Conservation (phyloP, 1,140 invertebrate species). For the Nymphalis io region DNA sequence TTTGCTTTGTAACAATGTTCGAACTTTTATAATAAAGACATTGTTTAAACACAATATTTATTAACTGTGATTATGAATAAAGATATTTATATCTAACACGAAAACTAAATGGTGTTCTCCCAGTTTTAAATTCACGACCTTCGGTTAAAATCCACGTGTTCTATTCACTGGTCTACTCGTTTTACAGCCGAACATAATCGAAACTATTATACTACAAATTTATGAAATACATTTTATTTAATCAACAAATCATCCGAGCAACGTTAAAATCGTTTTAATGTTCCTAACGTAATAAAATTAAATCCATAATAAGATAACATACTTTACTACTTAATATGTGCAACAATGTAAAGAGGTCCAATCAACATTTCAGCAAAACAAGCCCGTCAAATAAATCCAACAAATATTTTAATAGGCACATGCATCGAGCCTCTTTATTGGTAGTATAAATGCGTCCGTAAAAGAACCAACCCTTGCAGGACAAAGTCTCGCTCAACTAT, state of each 20-base stretch:
- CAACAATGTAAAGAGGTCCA: slow-evolving; percentile 67
- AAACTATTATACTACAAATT: too few species aligned
- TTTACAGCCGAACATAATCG: not conserved
- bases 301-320: slow-evolving; percentile 39
- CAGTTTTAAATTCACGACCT: too few species aligned
- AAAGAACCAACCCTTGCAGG: slow-evolving; percentile 60
- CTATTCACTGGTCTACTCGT: not conserved
- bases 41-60: slow-evolving; percentile 6
- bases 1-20: slow-evolving; percentile 33
- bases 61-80: not conserved
- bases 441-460: slow-evolving; percentile 68
- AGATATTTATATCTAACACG: not conserved
- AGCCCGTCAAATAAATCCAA: slow-evolving; percentile 74
- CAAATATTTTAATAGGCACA: slow-evolving; percentile 76
- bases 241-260: not conserved
- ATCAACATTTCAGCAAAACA: slow-evolving; percentile 73
- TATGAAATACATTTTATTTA: not conserved
- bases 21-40: slow-evolving; percentile 34
- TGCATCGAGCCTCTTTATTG: slow-evolving; percentile 73
- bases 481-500: slow-evolving; percentile 72
- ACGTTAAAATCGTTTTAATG: not conserved
- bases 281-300: slow-evolving; percentile 8
- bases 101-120: too few species aligned
- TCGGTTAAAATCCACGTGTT: too few species aligned
- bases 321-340: slow-evolving; percentile 51